A percentile compares a stretch with the other conserved stretches of the same genome.
Evolutionary conservation across 2,113 vertebrate genomes (phyloP).

Genomic region (Esox niger): DNA sequence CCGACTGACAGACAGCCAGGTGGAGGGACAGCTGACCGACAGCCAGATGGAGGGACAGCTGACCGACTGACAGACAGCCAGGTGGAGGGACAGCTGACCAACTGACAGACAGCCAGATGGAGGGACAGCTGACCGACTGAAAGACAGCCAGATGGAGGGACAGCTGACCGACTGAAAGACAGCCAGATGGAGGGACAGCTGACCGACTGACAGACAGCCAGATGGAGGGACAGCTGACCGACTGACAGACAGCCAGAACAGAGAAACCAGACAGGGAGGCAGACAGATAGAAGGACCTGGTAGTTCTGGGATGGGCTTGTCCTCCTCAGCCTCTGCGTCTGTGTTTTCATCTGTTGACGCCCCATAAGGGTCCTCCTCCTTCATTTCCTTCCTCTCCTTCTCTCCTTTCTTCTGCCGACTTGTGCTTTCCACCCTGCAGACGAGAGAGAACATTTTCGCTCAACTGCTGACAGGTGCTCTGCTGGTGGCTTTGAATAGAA

Average conservation of each 20-base stretch:
- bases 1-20: no score
- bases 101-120: no score
- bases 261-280: neutral
- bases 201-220: no score
- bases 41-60: no score
- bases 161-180: no score
- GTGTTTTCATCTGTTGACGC: constrained; percentile 91
- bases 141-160: no score
- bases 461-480: neutral
- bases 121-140: no score
- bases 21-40: no score
- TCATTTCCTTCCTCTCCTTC: constrained; percentile 10
- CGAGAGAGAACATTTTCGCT: neutral
- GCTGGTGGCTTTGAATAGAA: neutral
- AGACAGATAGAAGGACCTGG: constrained; percentile 69
- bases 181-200: neutral
- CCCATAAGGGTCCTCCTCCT: constrained; percentile 75
- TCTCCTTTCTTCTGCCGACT: constrained; percentile 41
- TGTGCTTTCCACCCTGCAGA: constrained; percentile 71
- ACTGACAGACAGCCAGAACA: no score
- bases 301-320: constrained; percentile 78
- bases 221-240: no score
- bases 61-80: no score
- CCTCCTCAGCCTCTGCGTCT: constrained; percentile 73
- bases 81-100: neutral